Evolutionary conservation across 1,140 invertebrate species (phyloP).

Genomic region (Philaenus spumarius): DNA sequence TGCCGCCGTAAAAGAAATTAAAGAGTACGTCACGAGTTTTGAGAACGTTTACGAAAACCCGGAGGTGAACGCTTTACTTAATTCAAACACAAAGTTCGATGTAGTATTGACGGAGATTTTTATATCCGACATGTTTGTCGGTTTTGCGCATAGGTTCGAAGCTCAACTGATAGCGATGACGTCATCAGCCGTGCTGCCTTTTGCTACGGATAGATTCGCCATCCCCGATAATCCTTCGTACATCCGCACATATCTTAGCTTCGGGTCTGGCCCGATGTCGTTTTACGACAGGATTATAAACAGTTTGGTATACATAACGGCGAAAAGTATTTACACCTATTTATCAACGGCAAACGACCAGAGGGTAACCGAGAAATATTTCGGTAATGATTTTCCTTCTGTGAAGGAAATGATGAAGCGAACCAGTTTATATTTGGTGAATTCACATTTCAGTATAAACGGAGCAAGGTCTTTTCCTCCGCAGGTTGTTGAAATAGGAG

Average conservation of each 20-base stretch:
- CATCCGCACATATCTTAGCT: constrained; percentile 20
- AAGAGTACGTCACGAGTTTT: neutral
- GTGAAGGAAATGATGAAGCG: constrained; percentile 48
- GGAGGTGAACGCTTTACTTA: constrained; percentile 11
- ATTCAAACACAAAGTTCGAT: constrained; percentile 22
- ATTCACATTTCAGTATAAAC: constrained; percentile 54
- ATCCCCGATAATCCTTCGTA: constrained; percentile 26
- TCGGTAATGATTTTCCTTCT: constrained; percentile 34
- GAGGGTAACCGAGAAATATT: constrained; percentile 18
- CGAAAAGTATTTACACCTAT: constrained; percentile 1
- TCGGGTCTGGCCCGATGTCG: constrained; percentile 17
- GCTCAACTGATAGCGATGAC: constrained; percentile 49
- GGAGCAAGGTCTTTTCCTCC: constrained; percentile 50
- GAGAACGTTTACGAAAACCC: neutral
- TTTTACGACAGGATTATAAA: constrained; percentile 25
- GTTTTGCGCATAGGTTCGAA: constrained; percentile 32
- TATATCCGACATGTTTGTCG: constrained; percentile 23
- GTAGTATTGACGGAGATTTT: constrained; percentile 27
- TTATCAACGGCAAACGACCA: constrained; percentile 14
- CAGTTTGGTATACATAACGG: neutral
- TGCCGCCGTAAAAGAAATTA: neutral
- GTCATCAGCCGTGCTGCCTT: constrained; percentile 51
- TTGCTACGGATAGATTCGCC: constrained; percentile 43
- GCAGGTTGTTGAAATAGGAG: constrained; percentile 58
- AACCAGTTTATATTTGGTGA: constrained; percentile 54